A percentile compares a stretch with the other conserved stretches of the same genome.
phyloP scores from a whole-genome alignment of 2,888 invertebrate species.

The Melitaea athalia region DNA sequence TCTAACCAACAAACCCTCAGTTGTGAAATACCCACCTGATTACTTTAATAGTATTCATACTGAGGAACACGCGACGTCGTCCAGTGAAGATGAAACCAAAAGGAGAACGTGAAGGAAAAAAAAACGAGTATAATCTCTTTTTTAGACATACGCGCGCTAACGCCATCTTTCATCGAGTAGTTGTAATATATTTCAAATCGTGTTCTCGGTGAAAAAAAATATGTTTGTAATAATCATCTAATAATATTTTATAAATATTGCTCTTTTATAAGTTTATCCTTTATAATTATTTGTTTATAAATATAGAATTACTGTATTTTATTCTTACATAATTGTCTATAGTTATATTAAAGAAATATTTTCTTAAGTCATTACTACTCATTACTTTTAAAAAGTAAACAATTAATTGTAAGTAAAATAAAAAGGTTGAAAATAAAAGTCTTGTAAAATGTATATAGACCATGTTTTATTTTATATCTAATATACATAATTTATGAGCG shows the following conservation, averaged over 20 bases:
- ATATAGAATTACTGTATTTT: not conserved
- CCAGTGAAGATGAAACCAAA: conserved; percentile 62
- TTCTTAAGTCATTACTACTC: not conserved
- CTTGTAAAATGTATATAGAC: conserved; percentile 52
- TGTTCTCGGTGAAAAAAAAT: not conserved
- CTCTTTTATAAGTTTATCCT: too few relatives aligned
- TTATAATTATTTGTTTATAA: not conserved
- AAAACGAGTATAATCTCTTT: not conserved
- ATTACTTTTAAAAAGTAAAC: not conserved
- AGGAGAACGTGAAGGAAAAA: conserved; percentile 13
- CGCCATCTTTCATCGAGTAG: conserved; percentile 62
- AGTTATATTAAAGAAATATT: too few relatives aligned
- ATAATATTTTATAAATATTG: not conserved
- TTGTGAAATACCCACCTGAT: conserved; percentile 70
- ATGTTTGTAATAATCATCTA: not conserved
- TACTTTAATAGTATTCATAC: conserved; percentile 60
- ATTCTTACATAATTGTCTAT: conserved; percentile 6
- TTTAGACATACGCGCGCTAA: conserved; percentile 29
- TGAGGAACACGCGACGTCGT: conserved; percentile 64
- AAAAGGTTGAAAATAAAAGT: conserved; percentile 55
- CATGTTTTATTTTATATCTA: conserved; percentile 82
- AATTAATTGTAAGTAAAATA: not conserved
- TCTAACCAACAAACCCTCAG: conserved; percentile 63
- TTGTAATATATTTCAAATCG: not conserved
- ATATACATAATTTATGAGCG: conserved; percentile 83